These are phyloP conservation scores for Sclerurus mexicanus DNA, from an alignment of 2,113 vertebrate species.

Conservation along the genomic window DNA sequence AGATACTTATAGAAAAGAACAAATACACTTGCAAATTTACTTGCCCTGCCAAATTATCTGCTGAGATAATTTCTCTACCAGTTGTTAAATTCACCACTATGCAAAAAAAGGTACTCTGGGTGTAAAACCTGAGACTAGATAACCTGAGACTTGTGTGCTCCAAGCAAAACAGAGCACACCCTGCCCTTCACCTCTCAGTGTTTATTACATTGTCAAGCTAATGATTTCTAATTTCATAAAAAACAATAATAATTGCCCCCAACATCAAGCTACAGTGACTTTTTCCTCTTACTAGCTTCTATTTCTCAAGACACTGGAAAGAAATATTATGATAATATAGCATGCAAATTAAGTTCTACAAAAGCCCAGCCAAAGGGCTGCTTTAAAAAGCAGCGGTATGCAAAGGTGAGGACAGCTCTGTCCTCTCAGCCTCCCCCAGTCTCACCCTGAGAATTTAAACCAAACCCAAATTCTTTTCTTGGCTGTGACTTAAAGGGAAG, in stretches of 20 bases:
- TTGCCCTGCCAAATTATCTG: not conserved
- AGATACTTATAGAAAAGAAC: not conserved
- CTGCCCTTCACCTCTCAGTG: not conserved
- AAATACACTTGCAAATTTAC: not conserved
- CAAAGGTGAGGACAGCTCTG: constrained; percentile 47
- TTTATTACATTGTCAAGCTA: not conserved
- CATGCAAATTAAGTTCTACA: constrained; percentile 57
- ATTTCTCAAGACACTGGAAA: constrained; percentile 19
- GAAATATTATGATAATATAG: constrained; percentile 20
- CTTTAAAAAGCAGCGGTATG: constrained; percentile 62
- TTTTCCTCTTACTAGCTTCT: not conserved
- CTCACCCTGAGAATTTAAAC: constrained; percentile 33
- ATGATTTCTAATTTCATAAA: not conserved
- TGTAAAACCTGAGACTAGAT: not conserved
- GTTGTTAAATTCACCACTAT: not conserved
- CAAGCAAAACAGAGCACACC: not conserved
- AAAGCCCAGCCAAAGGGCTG: constrained; percentile 55
- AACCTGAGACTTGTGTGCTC: not conserved
- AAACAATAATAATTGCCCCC: not conserved
- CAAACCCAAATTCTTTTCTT: constrained; percentile 43
- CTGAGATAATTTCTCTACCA: not conserved
- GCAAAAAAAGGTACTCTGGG: not conserved
- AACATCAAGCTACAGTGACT: not conserved
- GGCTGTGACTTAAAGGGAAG: not conserved
- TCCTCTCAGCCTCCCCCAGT: constrained; percentile 41